A percentile compares a stretch with the other conserved stretches of the same genome.
phyloP scores from a whole-genome alignment of 1,140 invertebrate species.

The Tetraneura akinire region DNA sequence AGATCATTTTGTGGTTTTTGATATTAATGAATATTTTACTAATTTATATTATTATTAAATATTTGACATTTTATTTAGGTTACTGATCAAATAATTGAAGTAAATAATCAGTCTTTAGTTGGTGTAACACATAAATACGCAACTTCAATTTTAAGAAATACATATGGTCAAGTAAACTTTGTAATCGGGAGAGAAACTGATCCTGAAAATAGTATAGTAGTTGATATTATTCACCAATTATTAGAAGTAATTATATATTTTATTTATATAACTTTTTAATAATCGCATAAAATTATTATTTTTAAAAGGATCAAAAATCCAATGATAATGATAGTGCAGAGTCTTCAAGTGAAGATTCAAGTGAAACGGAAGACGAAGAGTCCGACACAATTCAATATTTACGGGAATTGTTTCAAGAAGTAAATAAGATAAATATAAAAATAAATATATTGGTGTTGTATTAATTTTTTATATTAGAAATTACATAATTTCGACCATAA shows the following conservation, averaged over 20 bases:
- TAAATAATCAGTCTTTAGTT: constrained; percentile 97
- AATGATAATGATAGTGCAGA: constrained; percentile 29
- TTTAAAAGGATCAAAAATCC: constrained; percentile 61
- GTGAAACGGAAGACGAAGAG: constrained; percentile 39
- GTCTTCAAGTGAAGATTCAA: constrained; percentile 49
- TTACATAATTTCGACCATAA: constrained; percentile 60
- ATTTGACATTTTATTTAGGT: constrained; percentile 65
- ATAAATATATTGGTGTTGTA: background rate
- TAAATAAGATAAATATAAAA: constrained; percentile 30
- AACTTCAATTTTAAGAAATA: constrained; percentile 92
- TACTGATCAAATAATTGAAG: constrained; percentile 99
- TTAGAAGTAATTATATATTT: constrained; percentile 62
- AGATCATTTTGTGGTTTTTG: too few species aligned
- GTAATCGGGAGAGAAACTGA: constrained; percentile 90
- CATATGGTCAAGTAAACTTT: constrained; percentile 91
- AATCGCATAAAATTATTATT: constrained; percentile 17
- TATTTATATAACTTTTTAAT: background rate
- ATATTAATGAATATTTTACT: too few species aligned
- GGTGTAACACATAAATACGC: constrained; percentile 98
- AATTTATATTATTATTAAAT: too few species aligned
- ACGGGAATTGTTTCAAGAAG: constrained; percentile 58
- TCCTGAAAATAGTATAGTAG: constrained; percentile 92
- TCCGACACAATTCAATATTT: constrained; percentile 65
- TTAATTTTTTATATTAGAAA: constrained; percentile 21
- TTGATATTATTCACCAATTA: constrained; percentile 88